A percentile compares a stretch with the other conserved stretches of the same genome.
These are phyloP conservation scores for Odontesthes bonariensis DNA, from an alignment of 2,113 vertebrate species.

Conservation along the genomic window DNA sequence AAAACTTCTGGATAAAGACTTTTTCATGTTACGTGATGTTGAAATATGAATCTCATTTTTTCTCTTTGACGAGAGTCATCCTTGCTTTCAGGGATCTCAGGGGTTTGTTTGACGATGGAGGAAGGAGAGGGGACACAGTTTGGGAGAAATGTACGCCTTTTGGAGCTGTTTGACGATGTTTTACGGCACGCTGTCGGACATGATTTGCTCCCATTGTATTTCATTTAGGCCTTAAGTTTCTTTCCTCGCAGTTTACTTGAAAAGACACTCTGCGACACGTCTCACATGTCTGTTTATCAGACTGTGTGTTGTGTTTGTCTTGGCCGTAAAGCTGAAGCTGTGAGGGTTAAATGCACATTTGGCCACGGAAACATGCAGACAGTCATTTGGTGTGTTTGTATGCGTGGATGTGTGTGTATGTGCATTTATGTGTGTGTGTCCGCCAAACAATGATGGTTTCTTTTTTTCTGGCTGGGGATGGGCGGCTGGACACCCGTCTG, in stretches of 20 bases:
- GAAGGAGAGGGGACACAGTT: slow-evolving; percentile 52
- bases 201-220: slow-evolving; percentile 61
- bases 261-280: slow-evolving; percentile 45
- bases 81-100: slow-evolving; percentile 44
- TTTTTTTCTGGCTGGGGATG: slow-evolving; percentile 51
- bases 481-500: slow-evolving; percentile 46
- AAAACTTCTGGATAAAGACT: slow-evolving; percentile 42
- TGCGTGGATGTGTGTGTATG: slow-evolving; percentile 13
- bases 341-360: slow-evolving; percentile 58
- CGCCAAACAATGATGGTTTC: slow-evolving; percentile 50
- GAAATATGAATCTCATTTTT: slow-evolving; percentile 45
- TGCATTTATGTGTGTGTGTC: slow-evolving; percentile 14
- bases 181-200: too few relatives aligned
- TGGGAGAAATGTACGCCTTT: slow-evolving; percentile 68
- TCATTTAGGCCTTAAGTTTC: slow-evolving; percentile 46
- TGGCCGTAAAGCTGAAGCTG: slow-evolving; percentile 51
- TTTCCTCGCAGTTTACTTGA: slow-evolving; percentile 42
- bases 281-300: slow-evolving; percentile 38
- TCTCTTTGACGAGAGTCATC: slow-evolving; percentile 35
- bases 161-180: slow-evolving; percentile 51
- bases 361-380: slow-evolving; percentile 45
- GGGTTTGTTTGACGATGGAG: slow-evolving; percentile 45
- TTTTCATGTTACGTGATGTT: slow-evolving; percentile 12
- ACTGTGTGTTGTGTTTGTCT: slow-evolving; percentile 41
- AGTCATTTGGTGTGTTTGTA: slow-evolving; percentile 24